Base-by-base conservation (phyloP, 2,113 vertebrate species). In the Corythornis cristatus region DNA sequence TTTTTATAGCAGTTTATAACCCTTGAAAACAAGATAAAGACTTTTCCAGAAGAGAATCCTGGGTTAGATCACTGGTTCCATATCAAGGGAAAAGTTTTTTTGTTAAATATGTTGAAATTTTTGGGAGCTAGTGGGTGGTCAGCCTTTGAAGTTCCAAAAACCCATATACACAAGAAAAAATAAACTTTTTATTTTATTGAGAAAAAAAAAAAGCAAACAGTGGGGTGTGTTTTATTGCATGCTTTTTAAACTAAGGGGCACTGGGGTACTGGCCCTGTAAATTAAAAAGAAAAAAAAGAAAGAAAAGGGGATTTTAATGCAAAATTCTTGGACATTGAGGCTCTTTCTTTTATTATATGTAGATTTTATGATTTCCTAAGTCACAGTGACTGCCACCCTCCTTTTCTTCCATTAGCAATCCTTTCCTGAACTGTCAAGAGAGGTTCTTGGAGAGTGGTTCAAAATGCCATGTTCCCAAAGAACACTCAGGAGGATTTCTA, bases 1-100 rank as follows among this genome's bases (percentile, higher is more conserved):
- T 71, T 78, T 71, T 78, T 72, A 15, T 78, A 72, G 48, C 35
- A 75, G 29, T 51, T 51, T 67, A 51, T 81, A 73, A 66, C 25
- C 20, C 65, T 83, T 50, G 70, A 67, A 89, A 89, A 79, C 11
- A 6, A 84, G 78, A 72, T 92, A 68, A 90, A 70, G 51, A 76
- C 56, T 89, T 90, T 95, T 93, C 82, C 78, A 90, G 79, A 83
- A 87, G 37, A 73, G 33, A 80, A 37, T 61, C 15, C 31, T 58
- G 53, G 40, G n/a, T 94, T 84, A 84, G 65, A 28, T 84, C 22
- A 61, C 28, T 54, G 46, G 21, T 78, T 86, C 70, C 12, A 5
- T 58, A 58, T 73, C 46, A 66, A 57, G 56, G 18, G 37, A 87
- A 65, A 73, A 66, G 45, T 50, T 86, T 87, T 71, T 45, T 51